Evolutionary conservation across 2,797 vertebrate genomes (phyloP).

Genomic region (Thripadectes ignobilis): DNA sequence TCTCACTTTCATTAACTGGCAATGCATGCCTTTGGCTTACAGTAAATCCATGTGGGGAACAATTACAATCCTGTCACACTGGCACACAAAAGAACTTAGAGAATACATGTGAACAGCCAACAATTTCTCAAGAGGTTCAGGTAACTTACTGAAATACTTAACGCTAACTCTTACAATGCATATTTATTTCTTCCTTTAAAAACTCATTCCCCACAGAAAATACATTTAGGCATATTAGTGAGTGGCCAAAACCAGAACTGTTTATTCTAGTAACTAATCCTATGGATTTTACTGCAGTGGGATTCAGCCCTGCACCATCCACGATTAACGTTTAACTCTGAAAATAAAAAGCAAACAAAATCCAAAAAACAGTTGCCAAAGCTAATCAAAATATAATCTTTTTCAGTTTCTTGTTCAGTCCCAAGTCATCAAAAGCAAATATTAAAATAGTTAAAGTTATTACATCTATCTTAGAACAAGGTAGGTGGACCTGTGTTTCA

Average conservation of each 20-base stretch:
- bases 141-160: slow-evolving; percentile 30
- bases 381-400: neutral
- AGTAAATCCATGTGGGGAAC: neutral
- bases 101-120: neutral
- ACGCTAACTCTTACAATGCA: neutral
- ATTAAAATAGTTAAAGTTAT: neutral
- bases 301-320: neutral
- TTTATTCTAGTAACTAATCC: slow-evolving; percentile 32
- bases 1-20: neutral
- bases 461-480: neutral
- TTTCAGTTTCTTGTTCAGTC: neutral
- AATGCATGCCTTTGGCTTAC: neutral
- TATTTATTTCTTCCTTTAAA: slow-evolving; percentile 36
- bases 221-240: slow-evolving; percentile 10
- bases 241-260: neutral
- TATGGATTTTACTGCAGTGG: neutral
- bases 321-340: neutral
- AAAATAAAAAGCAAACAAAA: neutral
- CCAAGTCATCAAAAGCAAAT: neutral
- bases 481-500: neutral
- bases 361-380: neutral
- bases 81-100: neutral
- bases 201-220: slow-evolving; percentile 4
- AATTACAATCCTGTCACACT: neutral
- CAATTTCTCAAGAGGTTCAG: neutral